phyloP scores from a whole-genome alignment of 2,888 invertebrate genomes.

The Vanessa cardui region DNA sequence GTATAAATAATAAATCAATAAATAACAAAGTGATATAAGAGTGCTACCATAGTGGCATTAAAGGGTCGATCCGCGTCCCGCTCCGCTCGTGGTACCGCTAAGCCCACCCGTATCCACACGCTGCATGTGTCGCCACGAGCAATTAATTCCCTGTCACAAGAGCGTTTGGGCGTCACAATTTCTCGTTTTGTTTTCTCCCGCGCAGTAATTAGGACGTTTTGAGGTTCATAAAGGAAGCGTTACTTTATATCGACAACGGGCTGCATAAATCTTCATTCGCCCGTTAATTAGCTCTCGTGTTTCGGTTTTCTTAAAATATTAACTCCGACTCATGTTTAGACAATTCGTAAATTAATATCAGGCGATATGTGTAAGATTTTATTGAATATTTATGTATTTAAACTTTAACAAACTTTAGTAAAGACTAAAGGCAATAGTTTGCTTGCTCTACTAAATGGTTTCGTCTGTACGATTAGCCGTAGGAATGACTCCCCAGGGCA shows the following conservation, averaged over 20 bases:
- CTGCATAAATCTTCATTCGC: slow-evolving; percentile 80
- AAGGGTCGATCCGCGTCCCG: slow-evolving; percentile 39
- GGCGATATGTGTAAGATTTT: slow-evolving; percentile 5
- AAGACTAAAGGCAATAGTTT: slow-evolving; percentile 18
- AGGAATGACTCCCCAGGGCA: slow-evolving; percentile 69
- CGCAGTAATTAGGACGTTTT: slow-evolving; percentile 83
- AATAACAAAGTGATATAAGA: background rate
- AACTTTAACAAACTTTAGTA: slow-evolving; percentile 1
- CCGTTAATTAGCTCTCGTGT: slow-evolving; percentile 70
- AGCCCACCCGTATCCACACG: slow-evolving; percentile 44
- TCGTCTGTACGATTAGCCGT: slow-evolving; percentile 33
- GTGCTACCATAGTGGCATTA: slow-evolving; percentile 11
- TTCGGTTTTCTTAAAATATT: slow-evolving; percentile 42
- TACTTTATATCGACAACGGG: slow-evolving; percentile 82
- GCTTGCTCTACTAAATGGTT: slow-evolving; percentile 19
- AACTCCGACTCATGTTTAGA: slow-evolving; percentile 30
- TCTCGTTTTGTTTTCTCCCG: slow-evolving; percentile 75
- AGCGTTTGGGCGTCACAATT: slow-evolving; percentile 80
- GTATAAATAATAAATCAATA: background rate
- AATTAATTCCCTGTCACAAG: slow-evolving; percentile 82
- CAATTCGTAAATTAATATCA: slow-evolving; percentile 33
- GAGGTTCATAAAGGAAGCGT: slow-evolving; percentile 81
- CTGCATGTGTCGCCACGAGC: slow-evolving; percentile 79
- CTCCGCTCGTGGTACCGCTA: slow-evolving; percentile 44
- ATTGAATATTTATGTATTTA: slow-evolving; percentile 2